Base-by-base conservation (phyloP, 2,113 vertebrate species). In the Accipiter virgatus region DNA sequence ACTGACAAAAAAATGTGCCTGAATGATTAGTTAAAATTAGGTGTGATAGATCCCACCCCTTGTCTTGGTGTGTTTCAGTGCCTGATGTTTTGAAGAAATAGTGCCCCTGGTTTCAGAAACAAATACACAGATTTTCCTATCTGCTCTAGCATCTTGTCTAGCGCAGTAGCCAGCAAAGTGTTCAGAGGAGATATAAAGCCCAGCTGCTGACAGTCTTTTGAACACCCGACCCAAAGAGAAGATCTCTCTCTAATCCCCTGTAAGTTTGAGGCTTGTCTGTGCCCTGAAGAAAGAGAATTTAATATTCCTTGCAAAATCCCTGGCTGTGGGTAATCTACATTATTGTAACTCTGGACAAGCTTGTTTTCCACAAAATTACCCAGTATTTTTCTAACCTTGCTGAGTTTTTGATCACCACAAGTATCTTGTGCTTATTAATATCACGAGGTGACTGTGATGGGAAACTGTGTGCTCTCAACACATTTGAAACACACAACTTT, bases 301-400 rank as follows among this genome's bases (percentile, higher is more conserved):
- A 97, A 95, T 95, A 96, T 96, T 87, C 34, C 74, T 93, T 73
- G 40, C 50, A 90, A 95, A 96, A 86, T 50, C 87, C 71, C 58
- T 56, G 36, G 89, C 53, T 91, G 59, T 62, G 58, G 58, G 59
- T 91, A 90, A 91, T 88, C 81, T 70, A 29, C 3, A 4, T 68
- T 82, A 85, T 32, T 65, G 22, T 83, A 74, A 71, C 31, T 68
- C 53, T 36, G 58, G 32, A 50, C 32, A 56, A 92, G n/a, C 22
- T 80, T 89, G 61, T 84, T 91, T 96, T 89, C 34, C 83, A 74
- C 62, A 85, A 72, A 89, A 82, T 73, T 4, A 73, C 16, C 14
- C 32, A 0, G 14, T 77, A 47, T 87, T 91, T 92, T 91, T 71
- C 34, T 74, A 92, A 52, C 79, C 50, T 86, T 36, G 50, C 62